These are phyloP conservation scores for Polymixis flavicincta DNA, from an alignment of 2,888 invertebrate species.

Conservation along the genomic window DNA sequence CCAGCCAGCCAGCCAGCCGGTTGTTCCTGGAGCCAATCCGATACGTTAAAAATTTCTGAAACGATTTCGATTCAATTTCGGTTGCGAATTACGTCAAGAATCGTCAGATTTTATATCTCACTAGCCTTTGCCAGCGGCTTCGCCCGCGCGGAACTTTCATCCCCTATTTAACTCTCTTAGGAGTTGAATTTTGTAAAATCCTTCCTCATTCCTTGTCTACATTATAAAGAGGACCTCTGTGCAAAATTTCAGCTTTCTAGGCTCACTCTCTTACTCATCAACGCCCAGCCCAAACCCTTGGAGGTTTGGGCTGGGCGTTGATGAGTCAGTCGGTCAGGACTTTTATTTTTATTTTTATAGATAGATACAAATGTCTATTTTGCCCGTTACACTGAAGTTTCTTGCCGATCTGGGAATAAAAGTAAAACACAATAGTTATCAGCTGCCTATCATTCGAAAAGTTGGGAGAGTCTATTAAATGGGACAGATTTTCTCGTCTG, in stretches of 20 bases:
- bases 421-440: slow-evolving; percentile 38
- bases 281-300: no score
- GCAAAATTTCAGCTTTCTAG: no score
- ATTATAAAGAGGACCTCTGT: no score
- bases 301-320: no score
- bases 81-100: slow-evolving; percentile 10
- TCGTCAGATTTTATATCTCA: slow-evolving; percentile 23
- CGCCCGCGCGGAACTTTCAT: no score
- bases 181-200: no score
- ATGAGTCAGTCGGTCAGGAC: no score
- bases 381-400: slow-evolving; percentile 14
- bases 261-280: no score
- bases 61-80: slow-evolving; percentile 30
- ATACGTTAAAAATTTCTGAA: slow-evolving; percentile 23
- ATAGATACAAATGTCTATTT: slow-evolving; percentile 13
- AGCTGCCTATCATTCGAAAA: slow-evolving; percentile 24
- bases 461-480: slow-evolving; percentile 26
- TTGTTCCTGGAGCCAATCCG: slow-evolving; percentile 21
- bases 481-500: slow-evolving; percentile 21
- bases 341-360: no score
- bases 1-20: slow-evolving; percentile 23
- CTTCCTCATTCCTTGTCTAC: no score
- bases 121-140: no score
- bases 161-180: no score
- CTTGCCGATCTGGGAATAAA: slow-evolving; percentile 30